Evolutionary conservation across 2,113 vertebrate species (phyloP), one percentile per base, ranked within the genome.

Genomic region (Gadus chalcogrammus): DNA sequence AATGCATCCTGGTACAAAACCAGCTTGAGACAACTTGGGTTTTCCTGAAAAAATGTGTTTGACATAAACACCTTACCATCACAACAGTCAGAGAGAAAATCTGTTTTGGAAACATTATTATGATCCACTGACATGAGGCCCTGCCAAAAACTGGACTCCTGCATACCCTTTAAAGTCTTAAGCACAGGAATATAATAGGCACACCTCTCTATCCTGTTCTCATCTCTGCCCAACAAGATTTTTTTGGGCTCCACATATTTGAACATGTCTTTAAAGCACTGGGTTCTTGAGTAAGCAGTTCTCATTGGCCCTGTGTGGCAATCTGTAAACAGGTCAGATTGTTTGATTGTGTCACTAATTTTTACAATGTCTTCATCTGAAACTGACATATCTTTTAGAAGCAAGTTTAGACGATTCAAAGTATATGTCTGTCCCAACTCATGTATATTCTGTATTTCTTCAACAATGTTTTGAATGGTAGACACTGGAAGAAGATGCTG

Each of bases 1-100:
- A 79, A 73, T 18, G 68, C 66, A 56, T 79, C 77, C 53, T 84
- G 73, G 24, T 79, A 74, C 16, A 82, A 35, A 16, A 82, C 8
- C 2, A 82, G 66, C 15, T 79, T 76, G n/a, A 81, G 63, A 68
- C 70, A 58, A 15, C 2, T 27, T 53, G 58, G 65, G 3, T 80
- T 78, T 78, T 79, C 38, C 22, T 62, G 24, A 69, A 76, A 82
- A 66, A 75, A 75, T 4, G 5, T 17, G 35, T 61, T 77, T 1
- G 35, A 75, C 16, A 42, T 61, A 53, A 84, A 79, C 20, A 65
- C 18, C 0, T 74, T 16, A 17, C 79, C 76, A 72, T 83, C 75
- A 61, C 2, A 1, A 18, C 4, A 48, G 27, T 70, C 70, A 68
- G 13, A 52, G 0, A 73, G 59, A 68, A 76, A 61, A 61, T 73